Evolutionary conservation across 92 coral and sea anemone species (phyloP), one percentile per base, ranked within the genome.

Genomic region (Montipora capitata): DNA sequence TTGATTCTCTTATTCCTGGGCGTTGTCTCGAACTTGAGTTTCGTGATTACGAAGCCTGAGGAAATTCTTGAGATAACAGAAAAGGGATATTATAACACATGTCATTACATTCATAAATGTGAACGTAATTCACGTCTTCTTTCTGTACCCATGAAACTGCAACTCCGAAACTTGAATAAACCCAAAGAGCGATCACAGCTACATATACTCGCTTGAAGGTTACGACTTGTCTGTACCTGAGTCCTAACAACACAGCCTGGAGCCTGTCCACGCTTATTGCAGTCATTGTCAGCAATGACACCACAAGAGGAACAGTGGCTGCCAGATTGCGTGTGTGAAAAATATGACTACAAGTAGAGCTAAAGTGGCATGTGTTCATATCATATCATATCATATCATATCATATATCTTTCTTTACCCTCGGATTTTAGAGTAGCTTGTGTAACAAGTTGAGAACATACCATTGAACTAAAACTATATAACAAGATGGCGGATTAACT

Each of bases 181-280:
- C 13, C n/a, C 13, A 9, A 7, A 56, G 3, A 14, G 61, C 61
- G 3, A 45, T 45, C 8, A 1, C 51, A 45, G 51, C 51, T 45
- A 4, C 51, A 45, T 8, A 4, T 45, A 45, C 51, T 45, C 51
- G 51, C 51, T 45, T 45, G 51, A 45, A 8, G 5, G 51, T 45
- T 45, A 1, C 51, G 8, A 45, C 51, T 0, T 45, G 51, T 45
- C 51, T 45, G 51, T 45, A 45, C 8, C 51, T 45, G 51, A 45
- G 3, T 45, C 51, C 61, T 13, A 13, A 43, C 54, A 78, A 41
- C 72, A 78, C 40, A 10, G 82, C 59, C 38, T 61, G 83, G 16
- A 78, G 83, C 41, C 83, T 41, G 83, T 78, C 71, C 71, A 78
- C 57, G 20, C 83, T 62, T 62, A 78, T 42, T 3, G 83, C 54